These are phyloP conservation scores for Noturus placidus DNA, from an alignment of 2,113 vertebrate species.

Conservation along the genomic window DNA sequence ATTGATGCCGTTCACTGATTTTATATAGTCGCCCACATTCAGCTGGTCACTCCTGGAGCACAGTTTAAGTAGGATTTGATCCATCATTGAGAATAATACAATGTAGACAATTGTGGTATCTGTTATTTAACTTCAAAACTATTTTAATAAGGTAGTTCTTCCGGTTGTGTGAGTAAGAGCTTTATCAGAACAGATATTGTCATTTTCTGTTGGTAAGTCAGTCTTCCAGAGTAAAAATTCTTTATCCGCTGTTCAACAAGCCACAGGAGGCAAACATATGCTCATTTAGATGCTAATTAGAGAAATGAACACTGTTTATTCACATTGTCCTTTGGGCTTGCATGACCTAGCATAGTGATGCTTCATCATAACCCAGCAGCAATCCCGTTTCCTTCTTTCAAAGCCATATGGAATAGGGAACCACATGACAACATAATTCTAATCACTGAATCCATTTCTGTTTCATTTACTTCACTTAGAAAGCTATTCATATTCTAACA, in stretches of 20 bases:
- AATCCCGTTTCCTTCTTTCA: slow-evolving; percentile 8
- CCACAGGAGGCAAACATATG: slow-evolving; percentile 37
- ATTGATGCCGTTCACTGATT: slow-evolving; percentile 95
- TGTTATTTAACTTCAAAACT: not conserved
- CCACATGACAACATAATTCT: not conserved
- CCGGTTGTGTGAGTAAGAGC: not conserved
- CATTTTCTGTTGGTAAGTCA: slow-evolving; percentile 26
- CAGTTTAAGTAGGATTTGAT: not conserved
- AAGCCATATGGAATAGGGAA: not conserved
- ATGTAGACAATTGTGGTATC: not conserved
- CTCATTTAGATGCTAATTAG: slow-evolving; percentile 57
- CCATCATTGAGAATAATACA: not conserved
- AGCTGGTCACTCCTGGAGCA: slow-evolving; percentile 88
- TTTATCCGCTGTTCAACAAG: slow-evolving; percentile 29
- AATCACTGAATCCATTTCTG: not conserved
- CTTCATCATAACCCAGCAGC: slow-evolving; percentile 33
- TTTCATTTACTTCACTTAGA: not conserved
- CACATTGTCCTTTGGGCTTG: slow-evolving; percentile 37
- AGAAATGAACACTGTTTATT: slow-evolving; percentile 49
- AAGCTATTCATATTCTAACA: not conserved
- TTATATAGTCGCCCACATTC: slow-evolving; percentile 94
- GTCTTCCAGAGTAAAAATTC: slow-evolving; percentile 7
- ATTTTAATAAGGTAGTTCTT: not conserved
- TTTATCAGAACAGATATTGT: slow-evolving; percentile 10
- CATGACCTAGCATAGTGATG: slow-evolving; percentile 43